These are phyloP conservation scores for Sorex araneus DNA, from an alignment of 2,113 vertebrate genomes.

Conservation along the genomic window DNA sequence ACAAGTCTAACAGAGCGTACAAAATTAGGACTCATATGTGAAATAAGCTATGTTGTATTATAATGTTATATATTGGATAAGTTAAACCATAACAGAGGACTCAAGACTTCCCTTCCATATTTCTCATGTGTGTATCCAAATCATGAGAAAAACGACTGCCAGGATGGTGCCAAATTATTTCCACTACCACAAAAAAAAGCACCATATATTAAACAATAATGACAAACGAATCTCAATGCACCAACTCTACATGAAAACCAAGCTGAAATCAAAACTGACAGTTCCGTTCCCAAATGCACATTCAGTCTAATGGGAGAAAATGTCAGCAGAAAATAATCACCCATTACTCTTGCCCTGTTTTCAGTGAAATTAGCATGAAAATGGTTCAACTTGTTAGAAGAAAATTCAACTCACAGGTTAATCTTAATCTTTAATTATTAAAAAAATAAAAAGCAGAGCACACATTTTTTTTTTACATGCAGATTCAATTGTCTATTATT, in stretches of 20 bases:
- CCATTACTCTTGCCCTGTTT: slow-evolving; percentile 70
- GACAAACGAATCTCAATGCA: slow-evolving; percentile 78
- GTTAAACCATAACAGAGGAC: not conserved
- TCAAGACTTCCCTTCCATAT: not conserved
- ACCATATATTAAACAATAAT: slow-evolving; percentile 79
- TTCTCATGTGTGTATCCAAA: slow-evolving; percentile 57
- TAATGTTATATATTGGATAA: slow-evolving; percentile 51
- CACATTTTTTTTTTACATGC: slow-evolving; percentile 74
- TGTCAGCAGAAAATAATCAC: slow-evolving; percentile 81
- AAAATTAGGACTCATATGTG: not conserved
- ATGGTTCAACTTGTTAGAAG: slow-evolving; percentile 74
- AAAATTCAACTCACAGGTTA: slow-evolving; percentile 77
- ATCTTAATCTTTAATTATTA: slow-evolving; percentile 80
- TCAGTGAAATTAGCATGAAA: slow-evolving; percentile 78
- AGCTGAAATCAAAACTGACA: slow-evolving; percentile 81
- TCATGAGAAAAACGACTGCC: slow-evolving; percentile 70
- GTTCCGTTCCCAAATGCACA: slow-evolving; percentile 73
- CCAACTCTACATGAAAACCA: slow-evolving; percentile 73
- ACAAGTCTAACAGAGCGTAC: slow-evolving; percentile 28
- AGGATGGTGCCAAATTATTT: slow-evolving; percentile 72
- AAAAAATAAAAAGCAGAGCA: slow-evolving; percentile 65
- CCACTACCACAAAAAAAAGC: slow-evolving; percentile 60
- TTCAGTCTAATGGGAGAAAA: slow-evolving; percentile 68
- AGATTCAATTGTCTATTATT: slow-evolving; percentile 72
- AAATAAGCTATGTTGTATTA: too few species aligned